phyloP scores from a whole-genome alignment of 2,797 vertebrate genomes.

The Cygnus olor region DNA sequence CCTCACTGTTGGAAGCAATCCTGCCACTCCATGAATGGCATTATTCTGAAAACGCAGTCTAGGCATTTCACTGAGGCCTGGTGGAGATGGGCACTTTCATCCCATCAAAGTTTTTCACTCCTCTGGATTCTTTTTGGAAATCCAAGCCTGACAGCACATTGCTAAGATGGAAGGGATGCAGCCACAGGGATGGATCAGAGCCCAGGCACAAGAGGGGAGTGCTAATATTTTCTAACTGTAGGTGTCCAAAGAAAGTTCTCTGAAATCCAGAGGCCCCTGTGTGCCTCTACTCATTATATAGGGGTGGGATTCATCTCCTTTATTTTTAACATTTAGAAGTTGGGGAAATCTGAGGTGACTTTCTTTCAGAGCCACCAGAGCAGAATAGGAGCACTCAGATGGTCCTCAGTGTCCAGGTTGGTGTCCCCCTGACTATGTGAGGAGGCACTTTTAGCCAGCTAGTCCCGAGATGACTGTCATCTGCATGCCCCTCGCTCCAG shows the following conservation, averaged over 20 bases:
- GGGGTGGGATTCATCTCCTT: background rate
- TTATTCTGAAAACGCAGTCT: background rate
- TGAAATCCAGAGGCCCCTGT: background rate
- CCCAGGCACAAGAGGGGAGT: background rate
- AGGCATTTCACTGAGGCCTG: background rate
- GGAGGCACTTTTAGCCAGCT: background rate
- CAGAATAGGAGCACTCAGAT: background rate
- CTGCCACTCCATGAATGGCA: background rate
- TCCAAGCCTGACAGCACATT: background rate
- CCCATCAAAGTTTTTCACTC: background rate
- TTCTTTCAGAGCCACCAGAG: background rate
- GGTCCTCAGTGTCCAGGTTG: background rate
- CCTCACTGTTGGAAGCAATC: background rate
- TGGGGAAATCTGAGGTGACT: background rate
- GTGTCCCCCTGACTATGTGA: background rate
- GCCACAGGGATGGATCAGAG: conserved; percentile 8
- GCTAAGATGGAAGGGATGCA: background rate
- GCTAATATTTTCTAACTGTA: background rate
- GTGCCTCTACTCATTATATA: background rate
- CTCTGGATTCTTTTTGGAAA: conserved; percentile 21
- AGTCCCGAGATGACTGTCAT: background rate
- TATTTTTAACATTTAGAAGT: background rate
- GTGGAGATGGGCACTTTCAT: background rate
- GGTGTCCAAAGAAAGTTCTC: background rate
- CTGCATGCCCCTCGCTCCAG: background rate